Percentiles rank a stretch among this genome's conserved stretches.
These are phyloP conservation scores for Dolichomitus sp. DNA, from an alignment of 2,888 invertebrate species.

Conservation along the genomic window DNA sequence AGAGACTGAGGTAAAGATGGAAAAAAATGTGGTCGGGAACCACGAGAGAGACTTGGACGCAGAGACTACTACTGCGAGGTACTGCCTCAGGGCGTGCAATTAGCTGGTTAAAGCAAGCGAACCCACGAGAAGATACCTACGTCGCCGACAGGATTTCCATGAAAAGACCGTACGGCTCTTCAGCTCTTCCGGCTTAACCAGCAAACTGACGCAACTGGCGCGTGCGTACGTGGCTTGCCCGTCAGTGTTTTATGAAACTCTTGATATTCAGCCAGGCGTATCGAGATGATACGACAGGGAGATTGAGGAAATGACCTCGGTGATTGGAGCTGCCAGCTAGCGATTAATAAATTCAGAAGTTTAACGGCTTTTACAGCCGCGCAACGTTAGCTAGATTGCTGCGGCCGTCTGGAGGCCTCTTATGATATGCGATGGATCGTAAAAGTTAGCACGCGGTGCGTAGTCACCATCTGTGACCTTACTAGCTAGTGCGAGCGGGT, in stretches of 20 bases:
- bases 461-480: slow-evolving; percentile 59
- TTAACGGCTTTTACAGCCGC: background rate
- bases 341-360: slow-evolving; percentile 26
- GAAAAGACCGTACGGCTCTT: slow-evolving; percentile 46
- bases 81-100: slow-evolving; percentile 62
- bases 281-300: slow-evolving; percentile 49
- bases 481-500: slow-evolving; percentile 45
- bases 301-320: slow-evolving; percentile 51
- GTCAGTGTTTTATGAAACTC: slow-evolving; percentile 28
- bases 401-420: background rate
- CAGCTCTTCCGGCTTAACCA: slow-evolving; percentile 54
- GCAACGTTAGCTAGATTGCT: background rate
- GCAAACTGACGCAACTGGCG: slow-evolving; percentile 39
- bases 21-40: slow-evolving; percentile 29
- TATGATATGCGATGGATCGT: slow-evolving; percentile 27
- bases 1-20: slow-evolving; percentile 15
- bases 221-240: background rate
- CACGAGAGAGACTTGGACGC: slow-evolving; percentile 30
- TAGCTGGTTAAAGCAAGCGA: slow-evolving; percentile 66
- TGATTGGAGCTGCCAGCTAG: slow-evolving; percentile 31
- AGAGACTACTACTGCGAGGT: slow-evolving; percentile 46
- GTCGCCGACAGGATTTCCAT: slow-evolving; percentile 55
- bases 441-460: slow-evolving; percentile 30
- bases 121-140: slow-evolving; percentile 44
- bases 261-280: slow-evolving; percentile 51